A percentile compares a stretch with the other conserved stretches of the same genome.
phyloP scores from a whole-genome alignment of 2,888 invertebrate species.

The Dasypolia templi region DNA sequence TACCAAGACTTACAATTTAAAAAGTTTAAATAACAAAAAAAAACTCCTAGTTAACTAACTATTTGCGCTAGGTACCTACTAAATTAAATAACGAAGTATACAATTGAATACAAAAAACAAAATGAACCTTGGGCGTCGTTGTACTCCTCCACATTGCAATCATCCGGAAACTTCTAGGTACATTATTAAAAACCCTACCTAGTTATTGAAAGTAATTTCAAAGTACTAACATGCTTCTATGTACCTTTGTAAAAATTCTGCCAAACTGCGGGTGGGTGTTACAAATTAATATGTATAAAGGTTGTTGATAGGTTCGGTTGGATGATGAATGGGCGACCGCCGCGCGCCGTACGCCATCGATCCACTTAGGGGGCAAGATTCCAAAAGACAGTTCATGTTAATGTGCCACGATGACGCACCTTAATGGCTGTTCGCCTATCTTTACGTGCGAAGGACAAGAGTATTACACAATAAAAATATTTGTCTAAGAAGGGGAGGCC shows the following conservation, averaged over 20 bases:
- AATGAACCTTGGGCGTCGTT: background rate
- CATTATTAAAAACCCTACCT: background rate
- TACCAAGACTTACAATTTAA: slow-evolving; percentile 2
- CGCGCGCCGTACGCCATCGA: slow-evolving; percentile 77
- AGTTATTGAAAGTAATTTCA: background rate
- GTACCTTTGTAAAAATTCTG: slow-evolving; percentile 22
- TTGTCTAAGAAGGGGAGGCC: slow-evolving; percentile 34
- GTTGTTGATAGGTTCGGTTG: slow-evolving; percentile 72
- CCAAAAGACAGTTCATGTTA: slow-evolving; percentile 71
- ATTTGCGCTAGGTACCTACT: background rate
- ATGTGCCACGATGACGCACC: slow-evolving; percentile 62
- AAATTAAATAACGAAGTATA: background rate
- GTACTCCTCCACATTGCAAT: background rate
- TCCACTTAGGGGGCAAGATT: slow-evolving; percentile 73
- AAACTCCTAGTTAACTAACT: background rate
- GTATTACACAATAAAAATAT: slow-evolving; percentile 62
- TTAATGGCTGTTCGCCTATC: slow-evolving; percentile 43
- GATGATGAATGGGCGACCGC: slow-evolving; percentile 77
- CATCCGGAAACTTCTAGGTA: background rate
- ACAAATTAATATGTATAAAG: slow-evolving; percentile 71
- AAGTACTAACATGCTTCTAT: background rate
- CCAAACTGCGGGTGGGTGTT: slow-evolving; percentile 55
- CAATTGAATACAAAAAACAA: background rate
- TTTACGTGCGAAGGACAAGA: slow-evolving; percentile 38
- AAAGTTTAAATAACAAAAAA: background rate